These are phyloP conservation scores for Ridgeia piscesae DNA, from an alignment of 1,140 invertebrate genomes.

Conservation along the genomic window DNA sequence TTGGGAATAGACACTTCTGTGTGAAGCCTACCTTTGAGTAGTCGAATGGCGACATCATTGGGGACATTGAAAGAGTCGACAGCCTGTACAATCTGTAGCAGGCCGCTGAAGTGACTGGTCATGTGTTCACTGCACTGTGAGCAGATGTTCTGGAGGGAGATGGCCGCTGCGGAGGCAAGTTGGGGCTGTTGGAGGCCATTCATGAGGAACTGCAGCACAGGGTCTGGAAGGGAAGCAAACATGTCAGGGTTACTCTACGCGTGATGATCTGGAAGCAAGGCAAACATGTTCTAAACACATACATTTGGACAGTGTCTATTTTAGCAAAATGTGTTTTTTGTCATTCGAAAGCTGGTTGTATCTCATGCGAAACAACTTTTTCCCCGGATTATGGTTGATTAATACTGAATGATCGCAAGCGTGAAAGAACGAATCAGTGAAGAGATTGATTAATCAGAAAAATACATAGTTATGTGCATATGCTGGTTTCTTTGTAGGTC, in stretches of 20 bases:
- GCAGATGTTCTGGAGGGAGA: conserved; percentile 71
- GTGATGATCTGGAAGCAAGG: too few relatives aligned
- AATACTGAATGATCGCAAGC: too few relatives aligned
- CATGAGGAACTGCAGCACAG: conserved; percentile 78
- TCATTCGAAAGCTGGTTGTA: too few relatives aligned
- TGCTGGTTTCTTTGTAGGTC: too few relatives aligned
- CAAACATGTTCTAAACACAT: too few relatives aligned
- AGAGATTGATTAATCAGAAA: too few relatives aligned
- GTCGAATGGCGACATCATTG: conserved; percentile 77
- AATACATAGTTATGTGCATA: too few relatives aligned
- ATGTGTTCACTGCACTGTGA: conserved; percentile 78
- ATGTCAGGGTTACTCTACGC: neutral
- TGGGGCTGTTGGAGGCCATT: conserved; percentile 72
- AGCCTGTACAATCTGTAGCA: conserved; percentile 79
- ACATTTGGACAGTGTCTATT: too few relatives aligned
- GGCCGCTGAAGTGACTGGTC: conserved; percentile 74
- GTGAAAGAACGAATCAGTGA: too few relatives aligned
- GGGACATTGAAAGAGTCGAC: conserved; percentile 79
- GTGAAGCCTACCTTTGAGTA: conserved; percentile 72
- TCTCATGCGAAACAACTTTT: too few relatives aligned
- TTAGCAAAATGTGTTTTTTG: too few relatives aligned
- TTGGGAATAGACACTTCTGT: neutral
- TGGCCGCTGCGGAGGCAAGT: conserved; percentile 76
- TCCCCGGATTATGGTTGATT: too few relatives aligned
- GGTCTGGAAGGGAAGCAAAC: conserved; percentile 62